phyloP scores from a whole-genome alignment of 2,113 vertebrate species.

The Alligator sinensis region DNA sequence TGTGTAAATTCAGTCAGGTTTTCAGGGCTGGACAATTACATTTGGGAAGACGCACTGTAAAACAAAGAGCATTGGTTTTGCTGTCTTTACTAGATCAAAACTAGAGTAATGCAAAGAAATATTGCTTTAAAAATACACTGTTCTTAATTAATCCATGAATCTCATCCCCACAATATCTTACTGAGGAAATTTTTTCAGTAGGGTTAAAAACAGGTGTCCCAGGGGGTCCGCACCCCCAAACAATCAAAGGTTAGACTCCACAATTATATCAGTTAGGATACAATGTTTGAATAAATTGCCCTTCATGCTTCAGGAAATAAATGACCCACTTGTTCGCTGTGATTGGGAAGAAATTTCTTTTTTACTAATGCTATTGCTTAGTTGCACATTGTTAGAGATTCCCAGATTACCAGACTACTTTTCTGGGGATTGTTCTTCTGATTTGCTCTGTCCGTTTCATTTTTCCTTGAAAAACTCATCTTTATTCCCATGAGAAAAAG shows the following conservation, averaged over 20 bases:
- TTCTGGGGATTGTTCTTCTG: neutral
- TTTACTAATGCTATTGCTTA: neutral
- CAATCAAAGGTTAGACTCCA: no score
- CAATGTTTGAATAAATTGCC: neutral
- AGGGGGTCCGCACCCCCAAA: neutral
- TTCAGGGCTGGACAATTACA: neutral
- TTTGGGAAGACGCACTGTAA: neutral
- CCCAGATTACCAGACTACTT: neutral
- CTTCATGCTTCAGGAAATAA: neutral
- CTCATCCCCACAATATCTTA: fast-evolving
- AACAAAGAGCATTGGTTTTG: neutral
- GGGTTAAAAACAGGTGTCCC: neutral
- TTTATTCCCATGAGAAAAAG: neutral
- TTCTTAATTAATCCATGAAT: neutral
- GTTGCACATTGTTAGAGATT: neutral
- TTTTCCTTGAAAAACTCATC: neutral
- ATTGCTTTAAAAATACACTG: fast-evolving
- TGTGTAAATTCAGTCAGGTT: neutral
- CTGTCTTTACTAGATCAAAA: neutral
- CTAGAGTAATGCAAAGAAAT: neutral
- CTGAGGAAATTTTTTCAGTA: neutral
- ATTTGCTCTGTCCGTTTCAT: neutral
- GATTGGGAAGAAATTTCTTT: fast-evolving
- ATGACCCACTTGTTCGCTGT: neutral
- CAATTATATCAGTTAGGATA: neutral